These are phyloP conservation scores for Cryptotermes secundus DNA, from an alignment of 1,140 invertebrate genomes.

Conservation along the genomic window DNA sequence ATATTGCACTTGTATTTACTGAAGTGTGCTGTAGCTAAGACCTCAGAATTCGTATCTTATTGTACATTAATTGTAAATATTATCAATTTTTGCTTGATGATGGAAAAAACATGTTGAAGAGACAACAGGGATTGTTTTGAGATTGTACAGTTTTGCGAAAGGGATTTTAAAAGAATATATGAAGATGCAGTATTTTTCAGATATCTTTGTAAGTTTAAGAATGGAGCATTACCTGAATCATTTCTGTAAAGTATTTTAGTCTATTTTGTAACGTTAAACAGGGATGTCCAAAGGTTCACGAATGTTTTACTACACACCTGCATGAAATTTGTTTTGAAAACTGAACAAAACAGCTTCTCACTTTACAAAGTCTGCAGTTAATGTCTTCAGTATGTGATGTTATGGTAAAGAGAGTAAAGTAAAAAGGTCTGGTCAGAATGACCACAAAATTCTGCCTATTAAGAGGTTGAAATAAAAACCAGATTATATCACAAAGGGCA, in stretches of 20 bases:
- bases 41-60: not conserved
- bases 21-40: not conserved
- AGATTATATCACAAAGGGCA: no score
- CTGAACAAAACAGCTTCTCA: no score
- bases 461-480: no score
- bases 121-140: not conserved
- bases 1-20: not conserved
- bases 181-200: slow-evolving; percentile 17
- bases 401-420: no score
- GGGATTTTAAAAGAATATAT: slow-evolving; percentile 6
- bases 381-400: no score
- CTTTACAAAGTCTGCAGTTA: no score
- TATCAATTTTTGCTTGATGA: not conserved
- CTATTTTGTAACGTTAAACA: not conserved
- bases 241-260: not conserved
- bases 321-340: not conserved
- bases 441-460: no score
- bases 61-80: not conserved
- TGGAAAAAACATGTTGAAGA: not conserved
- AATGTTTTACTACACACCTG: not conserved
- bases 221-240: not conserved
- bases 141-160: not conserved
- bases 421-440: no score
- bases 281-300: not conserved
- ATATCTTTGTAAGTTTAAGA: not conserved